Base-by-base conservation (phyloP, 1,140 invertebrate genomes). In the Sitophilus oryzae region DNA sequence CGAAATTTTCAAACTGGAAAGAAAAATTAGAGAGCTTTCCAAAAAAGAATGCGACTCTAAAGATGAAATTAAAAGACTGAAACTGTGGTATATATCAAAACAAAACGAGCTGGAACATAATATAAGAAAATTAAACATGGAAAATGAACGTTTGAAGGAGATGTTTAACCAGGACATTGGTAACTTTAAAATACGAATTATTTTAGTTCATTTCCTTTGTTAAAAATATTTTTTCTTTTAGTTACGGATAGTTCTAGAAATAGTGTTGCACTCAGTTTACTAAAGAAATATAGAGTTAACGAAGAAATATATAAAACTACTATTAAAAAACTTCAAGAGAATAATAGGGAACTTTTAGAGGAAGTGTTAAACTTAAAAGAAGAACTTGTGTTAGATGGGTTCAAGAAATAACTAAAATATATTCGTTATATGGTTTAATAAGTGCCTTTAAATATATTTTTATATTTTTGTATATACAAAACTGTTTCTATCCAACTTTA, bases 331-430 rank as follows among this genome's bases (percentile, higher is more conserved):
- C 48, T 60, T 19, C 45, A 63, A 53, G 52, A 55, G 19, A 60
- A 58, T n/a, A 63, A 60, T 38, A 48, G 20, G 5, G 47, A 49
- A 16, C 38, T 63, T n/a, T 22, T 60, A 42, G 50, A 52, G 16
- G 55, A 63, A 50, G 41, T 63, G 35, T 45, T 63, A 25, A 57
- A 56, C 41, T 43, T 63, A 46, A 63, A 52, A 40, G 56, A 59
- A 11, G 56, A 62, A 45, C 30, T 61, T 3, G 37, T 56, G 18
- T 38, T 53, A 37, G n/a, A 8, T n/a, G 40, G 19, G 21, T 15
- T 30, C 4, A 35, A 53, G 19, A 53, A 44, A 11, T 42, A 19
- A 14, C 3, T 37, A 14, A 15, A 37, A 11, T 14, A 37, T 37
- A 37, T 4, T 15, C 6, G 16, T 37, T n/a, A n/a, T n/a, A n/a